Conservation (phyloP, 2,888 invertebrate genomes). For the Patella pellucida region DNA sequence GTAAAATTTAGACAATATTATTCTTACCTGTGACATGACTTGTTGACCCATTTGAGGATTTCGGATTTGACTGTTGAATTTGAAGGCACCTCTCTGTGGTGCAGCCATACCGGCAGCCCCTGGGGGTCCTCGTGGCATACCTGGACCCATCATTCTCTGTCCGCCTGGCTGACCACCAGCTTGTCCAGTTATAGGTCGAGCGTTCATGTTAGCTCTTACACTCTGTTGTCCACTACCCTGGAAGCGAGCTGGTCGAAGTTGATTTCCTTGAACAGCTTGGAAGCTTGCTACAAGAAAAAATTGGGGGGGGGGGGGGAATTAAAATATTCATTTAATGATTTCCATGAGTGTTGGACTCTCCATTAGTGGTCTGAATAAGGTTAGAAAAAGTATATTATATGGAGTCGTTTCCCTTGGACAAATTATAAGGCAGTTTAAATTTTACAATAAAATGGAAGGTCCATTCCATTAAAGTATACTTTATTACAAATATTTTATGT, state of each 20-base stretch:
- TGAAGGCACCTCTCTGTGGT: slow-evolving; percentile 43
- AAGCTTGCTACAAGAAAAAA: slow-evolving; percentile 25
- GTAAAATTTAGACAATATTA: not conserved
- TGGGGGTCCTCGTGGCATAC: slow-evolving; percentile 17
- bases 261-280: slow-evolving; percentile 46
- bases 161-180: slow-evolving; percentile 75
- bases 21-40: slow-evolving; percentile 37
- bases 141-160: slow-evolving; percentile 69
- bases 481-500: too few relatives aligned
- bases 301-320: too few relatives aligned
- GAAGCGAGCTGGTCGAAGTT: slow-evolving; percentile 56
- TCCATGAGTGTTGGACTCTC: too few relatives aligned
- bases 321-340: too few relatives aligned
- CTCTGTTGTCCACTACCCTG: slow-evolving; percentile 34
- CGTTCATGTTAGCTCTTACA: slow-evolving; percentile 63
- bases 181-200: slow-evolving; percentile 86
- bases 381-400: too few relatives aligned
- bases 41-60: slow-evolving; percentile 36
- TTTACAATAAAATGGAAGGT: too few relatives aligned
- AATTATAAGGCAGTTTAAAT: too few relatives aligned
- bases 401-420: too few relatives aligned
- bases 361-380: too few relatives aligned
- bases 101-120: slow-evolving; percentile 33
- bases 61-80: slow-evolving; percentile 35
- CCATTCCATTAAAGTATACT: too few relatives aligned